Base-by-base conservation (phyloP, 2,797 vertebrate genomes). In the Premnoplex brunnescens region DNA sequence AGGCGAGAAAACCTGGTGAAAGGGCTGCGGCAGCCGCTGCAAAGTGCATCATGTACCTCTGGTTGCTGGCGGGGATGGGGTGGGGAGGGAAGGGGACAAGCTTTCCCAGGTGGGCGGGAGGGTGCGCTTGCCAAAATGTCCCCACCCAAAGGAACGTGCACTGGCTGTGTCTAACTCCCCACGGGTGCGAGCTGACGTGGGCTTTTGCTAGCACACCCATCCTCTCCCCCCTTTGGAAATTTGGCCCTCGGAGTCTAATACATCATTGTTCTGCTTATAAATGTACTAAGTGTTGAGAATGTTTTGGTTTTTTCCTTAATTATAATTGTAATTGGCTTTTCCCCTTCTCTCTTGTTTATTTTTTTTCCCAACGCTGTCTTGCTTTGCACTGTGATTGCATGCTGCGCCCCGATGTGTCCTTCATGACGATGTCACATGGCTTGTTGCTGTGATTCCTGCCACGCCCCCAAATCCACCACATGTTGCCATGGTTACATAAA, bases 381-480 rank as follows among this genome's bases (percentile, higher is more conserved):
- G 98, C 98, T 98, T 98, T 98, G 97, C 97, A 98, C 97, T 98
- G 98, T 98, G 98, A 97, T 97, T 99, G 99, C 99, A 99, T 99
- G 99, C 98, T 97, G 98, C 97, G 97, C 97, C 97, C 98, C 89
- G 98, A 98, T 98, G 97, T 98, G 95, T 97, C 98, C 98, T 98
- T 98, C 98, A 98, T 98, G 98, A 98, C 97, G 98, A 98, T 98
- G 98, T 98, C 98, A 98, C 98, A 97, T 98, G 98, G 99, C 98
- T 98, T 99, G 98, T 98, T 98, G 98, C 98, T 99, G 98, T 98
- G 98, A 98, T 97, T 98, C 98, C 98, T 98, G 97, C 98, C 98
- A 97, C 97, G 97, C 98, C 98, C 98, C 97, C 96, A 95, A 97
- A 98, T 97, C 96, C 97, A 96, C 98, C 97, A 96, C 97, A 94